Evolutionary conservation across 2,888 invertebrate genomes (phyloP).

Genomic region (Latrodectus elegans): DNA sequence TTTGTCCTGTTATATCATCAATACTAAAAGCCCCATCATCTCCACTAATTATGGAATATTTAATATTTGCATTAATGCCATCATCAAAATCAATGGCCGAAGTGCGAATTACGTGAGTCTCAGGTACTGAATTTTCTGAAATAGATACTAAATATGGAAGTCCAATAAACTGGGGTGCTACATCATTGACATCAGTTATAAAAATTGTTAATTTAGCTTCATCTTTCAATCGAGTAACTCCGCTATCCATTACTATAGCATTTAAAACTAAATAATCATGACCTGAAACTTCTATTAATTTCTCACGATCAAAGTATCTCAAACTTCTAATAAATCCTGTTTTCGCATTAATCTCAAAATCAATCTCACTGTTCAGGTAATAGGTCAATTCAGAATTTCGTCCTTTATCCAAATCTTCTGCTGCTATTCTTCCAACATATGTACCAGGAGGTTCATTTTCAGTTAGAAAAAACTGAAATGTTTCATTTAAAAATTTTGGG

Average conservation of each 20-base stretch:
- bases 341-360: constrained; percentile 89
- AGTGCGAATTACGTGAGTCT: constrained; percentile 88
- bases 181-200: constrained; percentile 93
- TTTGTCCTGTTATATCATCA: constrained; percentile 92
- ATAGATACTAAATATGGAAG: constrained; percentile 91
- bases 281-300: constrained; percentile 84
- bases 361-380: constrained; percentile 81
- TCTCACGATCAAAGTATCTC: constrained; percentile 91
- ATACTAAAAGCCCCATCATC: constrained; percentile 87
- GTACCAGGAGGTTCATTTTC: constrained; percentile 92
- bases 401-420: constrained; percentile 91
- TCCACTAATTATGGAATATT: constrained; percentile 87
- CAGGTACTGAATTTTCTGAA: constrained; percentile 87
- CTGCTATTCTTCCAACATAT: constrained; percentile 92
- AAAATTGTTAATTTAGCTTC: constrained; percentile 91
- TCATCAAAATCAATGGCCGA: constrained; percentile 91
- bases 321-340: constrained; percentile 92
- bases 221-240: constrained; percentile 82
- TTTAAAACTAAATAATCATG: constrained; percentile 88
- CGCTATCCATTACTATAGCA: constrained; percentile 91
- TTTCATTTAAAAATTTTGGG: constrained; percentile 91
- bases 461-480: constrained; percentile 90
- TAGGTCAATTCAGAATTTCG: constrained; percentile 92
- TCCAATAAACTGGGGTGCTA: constrained; percentile 83
- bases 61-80: constrained; percentile 90